Evolutionary conservation across 1,140 invertebrate genomes (phyloP).

Genomic region (Xylocopa sonorina): DNA sequence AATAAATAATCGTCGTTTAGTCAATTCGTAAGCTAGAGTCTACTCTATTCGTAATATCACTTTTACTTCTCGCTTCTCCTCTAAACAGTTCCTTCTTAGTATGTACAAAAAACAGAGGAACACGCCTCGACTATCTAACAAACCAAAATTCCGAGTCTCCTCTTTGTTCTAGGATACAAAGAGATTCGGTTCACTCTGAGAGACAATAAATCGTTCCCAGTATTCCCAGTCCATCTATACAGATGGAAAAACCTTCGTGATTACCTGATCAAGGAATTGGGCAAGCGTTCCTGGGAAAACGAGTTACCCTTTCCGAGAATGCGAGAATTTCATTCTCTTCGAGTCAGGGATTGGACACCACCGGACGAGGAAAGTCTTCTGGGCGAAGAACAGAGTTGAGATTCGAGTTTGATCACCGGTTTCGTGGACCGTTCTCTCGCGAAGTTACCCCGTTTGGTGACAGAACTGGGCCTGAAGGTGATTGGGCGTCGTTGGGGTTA

Average conservation of each 20-base stretch:
- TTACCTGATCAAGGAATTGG: background rate
- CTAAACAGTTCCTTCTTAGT: constrained; percentile 11
- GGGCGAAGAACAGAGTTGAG: background rate
- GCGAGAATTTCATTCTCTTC: too few species aligned
- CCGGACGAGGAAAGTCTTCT: background rate
- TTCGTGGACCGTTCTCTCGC: background rate
- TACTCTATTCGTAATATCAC: constrained; percentile 48
- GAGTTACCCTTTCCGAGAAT: background rate
- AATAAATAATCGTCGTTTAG: constrained; percentile 55
- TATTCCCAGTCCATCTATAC: background rate
- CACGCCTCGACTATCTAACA: background rate
- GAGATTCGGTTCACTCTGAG: background rate
- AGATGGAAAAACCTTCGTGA: background rate
- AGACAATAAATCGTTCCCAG: background rate
- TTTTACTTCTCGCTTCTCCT: background rate
- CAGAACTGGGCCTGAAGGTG: constrained; percentile 73
- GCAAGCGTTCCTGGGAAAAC: background rate
- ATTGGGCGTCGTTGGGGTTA: constrained; percentile 74
- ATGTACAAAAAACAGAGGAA: constrained; percentile 37
- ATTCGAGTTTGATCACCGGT: background rate
- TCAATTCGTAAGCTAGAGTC: constrained; percentile 28
- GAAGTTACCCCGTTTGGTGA: constrained; percentile 68
- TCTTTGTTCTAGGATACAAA: background rate
- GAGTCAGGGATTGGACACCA: background rate
- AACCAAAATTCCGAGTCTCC: background rate